Base-by-base conservation (phyloP, 2,797 vertebrate species). In the Jordanella pulchra region DNA sequence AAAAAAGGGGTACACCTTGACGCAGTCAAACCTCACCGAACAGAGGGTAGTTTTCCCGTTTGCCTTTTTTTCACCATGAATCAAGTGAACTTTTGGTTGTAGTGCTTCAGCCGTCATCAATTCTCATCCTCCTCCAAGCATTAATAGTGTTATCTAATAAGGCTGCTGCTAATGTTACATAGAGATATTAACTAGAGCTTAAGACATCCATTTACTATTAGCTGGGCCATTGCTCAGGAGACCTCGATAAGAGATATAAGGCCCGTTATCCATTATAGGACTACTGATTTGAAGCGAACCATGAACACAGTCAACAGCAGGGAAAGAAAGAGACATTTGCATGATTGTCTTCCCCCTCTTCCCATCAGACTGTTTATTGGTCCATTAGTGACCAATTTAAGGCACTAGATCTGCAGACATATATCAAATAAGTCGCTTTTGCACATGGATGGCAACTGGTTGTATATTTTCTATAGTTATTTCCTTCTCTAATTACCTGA, bases 341-440 rank as follows among this genome's bases (percentile, higher is more conserved):
- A 82, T 51, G 18, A 84, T 86, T 81, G 79, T 88, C 85, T 77
- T 76, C 73, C 66, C 48, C 85, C 76, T 80, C 76, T 65, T 68
- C 76, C 78, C 79, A 79, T 86, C 75, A 83, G 71, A 53, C 73
- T 82, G 79, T 85, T 91, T 87, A 89, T 87, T 89, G 87, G 85
- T 88, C 87, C 89, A 87, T 91, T 89, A 91, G 87, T 81, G 89
- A 84, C 84, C 89, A 86, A 86, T 81, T 79, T 84, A 87, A 77
- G 75, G 78, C 44, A 44, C 72, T 80, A 79, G 84, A 83, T 45
- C 60, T 18, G 30, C 28, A 48, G 72, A 75, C 56, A 89, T 91
- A 77, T 66, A 86, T 92, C 86, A 89, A 70, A 55, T 76, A 61
- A 76, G 79, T 81, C 82, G 74, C 77, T 55, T 69, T 61, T 67